A percentile compares a stretch with the other conserved stretches of the same genome.
Conservation (phyloP, 2,888 invertebrate genomes). For the Zele albiditarsus region DNA sequence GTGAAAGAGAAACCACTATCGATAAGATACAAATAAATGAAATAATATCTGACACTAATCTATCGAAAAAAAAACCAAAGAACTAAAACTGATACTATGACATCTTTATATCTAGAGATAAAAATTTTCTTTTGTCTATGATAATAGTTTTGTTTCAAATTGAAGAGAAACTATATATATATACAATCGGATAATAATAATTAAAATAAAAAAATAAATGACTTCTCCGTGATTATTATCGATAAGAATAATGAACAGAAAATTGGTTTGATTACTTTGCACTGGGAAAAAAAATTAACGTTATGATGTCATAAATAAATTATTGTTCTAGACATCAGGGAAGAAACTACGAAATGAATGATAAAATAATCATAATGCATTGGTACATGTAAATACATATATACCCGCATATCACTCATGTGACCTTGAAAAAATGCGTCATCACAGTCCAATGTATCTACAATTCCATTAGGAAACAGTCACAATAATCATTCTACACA, state of each 20-base stretch:
- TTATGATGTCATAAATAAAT: not conserved
- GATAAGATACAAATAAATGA: too few relatives aligned
- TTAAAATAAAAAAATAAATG: not conserved
- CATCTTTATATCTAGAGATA: too few relatives aligned
- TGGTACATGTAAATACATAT: not conserved
- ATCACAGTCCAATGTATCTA: not conserved
- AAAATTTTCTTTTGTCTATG: too few relatives aligned
- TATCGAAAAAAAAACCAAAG: too few relatives aligned
- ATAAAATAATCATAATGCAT: not conserved
- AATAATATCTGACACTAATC: too few relatives aligned
- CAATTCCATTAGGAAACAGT: not conserved
- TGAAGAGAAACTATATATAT: too few relatives aligned
- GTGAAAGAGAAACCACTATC: too few relatives aligned
- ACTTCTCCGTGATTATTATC: not conserved
- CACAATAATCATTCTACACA: not conserved
- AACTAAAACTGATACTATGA: too few relatives aligned
- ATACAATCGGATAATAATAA: not conserved
- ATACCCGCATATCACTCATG: not conserved
- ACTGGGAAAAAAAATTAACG: not conserved
- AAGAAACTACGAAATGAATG: not conserved
- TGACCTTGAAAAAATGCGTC: not conserved
- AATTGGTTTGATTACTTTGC: not conserved
- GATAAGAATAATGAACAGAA: not conserved
- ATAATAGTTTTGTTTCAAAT: too few relatives aligned
- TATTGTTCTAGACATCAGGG: not conserved